phyloP scores from a whole-genome alignment of 1,140 invertebrate species.

The Pseudomyrmex concolor region DNA sequence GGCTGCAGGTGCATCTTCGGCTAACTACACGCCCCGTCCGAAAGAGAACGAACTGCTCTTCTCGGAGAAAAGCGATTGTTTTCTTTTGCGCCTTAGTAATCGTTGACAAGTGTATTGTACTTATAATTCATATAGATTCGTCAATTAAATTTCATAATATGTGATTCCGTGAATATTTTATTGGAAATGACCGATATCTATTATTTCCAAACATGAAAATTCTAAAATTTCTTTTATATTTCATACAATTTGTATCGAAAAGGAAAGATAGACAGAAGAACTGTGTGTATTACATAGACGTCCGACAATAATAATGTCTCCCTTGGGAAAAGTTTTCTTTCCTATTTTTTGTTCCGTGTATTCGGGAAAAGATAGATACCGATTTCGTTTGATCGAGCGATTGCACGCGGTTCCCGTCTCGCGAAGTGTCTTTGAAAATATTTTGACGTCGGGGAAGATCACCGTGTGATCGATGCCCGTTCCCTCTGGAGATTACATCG shows the following conservation, averaged over 20 bases:
- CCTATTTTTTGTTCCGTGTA: constrained; percentile 8
- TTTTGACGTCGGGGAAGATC: constrained; percentile 77
- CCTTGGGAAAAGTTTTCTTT: constrained; percentile 35
- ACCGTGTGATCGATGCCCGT: constrained; percentile 78
- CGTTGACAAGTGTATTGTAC: no score
- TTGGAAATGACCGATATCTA: no score
- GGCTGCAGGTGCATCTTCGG: constrained; percentile 24
- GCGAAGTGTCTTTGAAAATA: constrained; percentile 74
- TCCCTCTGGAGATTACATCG: constrained; percentile 76
- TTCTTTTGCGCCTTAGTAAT: no score
- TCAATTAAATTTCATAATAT: not conserved
- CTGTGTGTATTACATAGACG: not conserved
- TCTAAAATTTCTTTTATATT: not conserved
- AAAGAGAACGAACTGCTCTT: not conserved
- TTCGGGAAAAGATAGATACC: constrained; percentile 26
- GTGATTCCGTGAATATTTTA: no score
- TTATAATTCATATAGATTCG: not conserved
- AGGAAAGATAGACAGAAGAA: no score
- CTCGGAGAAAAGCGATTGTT: no score
- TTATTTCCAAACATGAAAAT: not conserved
- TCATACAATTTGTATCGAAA: constrained; percentile 9
- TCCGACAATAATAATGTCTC: constrained; percentile 12
- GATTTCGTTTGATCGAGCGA: constrained; percentile 50
- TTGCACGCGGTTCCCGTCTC: constrained; percentile 33
- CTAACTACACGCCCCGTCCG: constrained; percentile 13